Conservation (phyloP, 2,888 invertebrate genomes). For the Euplexia lucipara region DNA sequence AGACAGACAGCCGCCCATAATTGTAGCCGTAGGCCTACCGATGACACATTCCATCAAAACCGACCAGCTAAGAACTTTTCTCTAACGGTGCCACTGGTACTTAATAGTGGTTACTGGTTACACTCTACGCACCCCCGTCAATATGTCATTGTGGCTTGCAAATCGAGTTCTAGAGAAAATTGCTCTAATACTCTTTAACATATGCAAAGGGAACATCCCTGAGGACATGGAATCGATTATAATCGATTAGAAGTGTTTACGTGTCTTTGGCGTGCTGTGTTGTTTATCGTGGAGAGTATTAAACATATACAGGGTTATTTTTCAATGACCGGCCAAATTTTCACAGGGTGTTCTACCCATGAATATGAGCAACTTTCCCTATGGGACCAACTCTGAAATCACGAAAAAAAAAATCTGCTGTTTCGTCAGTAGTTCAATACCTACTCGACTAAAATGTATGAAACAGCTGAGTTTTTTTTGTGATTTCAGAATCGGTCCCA, state of each 20-base stretch:
- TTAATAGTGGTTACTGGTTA: conserved; percentile 28
- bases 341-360: no score
- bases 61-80: conserved; percentile 63
- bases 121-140: conserved; percentile 66
- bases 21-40: conserved; percentile 81
- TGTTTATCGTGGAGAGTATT: conserved; percentile 37
- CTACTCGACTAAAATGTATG: no score
- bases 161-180: conserved; percentile 85
- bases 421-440: no score
- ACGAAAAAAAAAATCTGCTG: no score
- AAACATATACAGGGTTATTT: no score
- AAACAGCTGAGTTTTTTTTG: no score
- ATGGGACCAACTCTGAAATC: no score
- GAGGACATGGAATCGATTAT: conserved; percentile 84
- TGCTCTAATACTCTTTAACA: conserved; percentile 83
- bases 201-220: conserved; percentile 86
- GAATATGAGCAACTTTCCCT: no score
- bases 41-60: conserved; percentile 88
- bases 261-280: conserved; percentile 53
- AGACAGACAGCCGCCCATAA: conserved; percentile 78
- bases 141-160: conserved; percentile 86
- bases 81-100: conserved; percentile 68
- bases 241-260: conserved; percentile 77
- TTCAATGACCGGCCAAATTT: no score
- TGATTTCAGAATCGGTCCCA: no score